Base-by-base conservation (phyloP, 2,797 vertebrate species). In the Atherinosoma microstoma region DNA sequence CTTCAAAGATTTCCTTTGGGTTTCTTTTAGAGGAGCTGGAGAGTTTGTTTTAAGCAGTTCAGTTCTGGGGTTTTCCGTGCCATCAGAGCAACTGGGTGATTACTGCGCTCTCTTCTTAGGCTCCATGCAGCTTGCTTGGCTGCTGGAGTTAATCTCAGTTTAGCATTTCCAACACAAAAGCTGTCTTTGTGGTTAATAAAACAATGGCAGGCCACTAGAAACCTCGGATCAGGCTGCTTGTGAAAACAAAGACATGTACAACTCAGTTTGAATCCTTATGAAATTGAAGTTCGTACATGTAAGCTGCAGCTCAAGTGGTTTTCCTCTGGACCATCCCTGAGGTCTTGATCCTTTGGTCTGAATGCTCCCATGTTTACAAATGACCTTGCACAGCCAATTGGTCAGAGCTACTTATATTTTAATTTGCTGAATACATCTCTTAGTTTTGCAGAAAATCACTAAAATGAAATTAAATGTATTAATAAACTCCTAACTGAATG, bases 121-220 rank as follows among this genome's bases (percentile, higher is more conserved):
- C 86, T 76, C 78, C 38, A 2, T 78, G 87, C 78, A 53, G 82
- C 78, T 74, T 51, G 74, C 57, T 79, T 32, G 77, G 74, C 85
- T 66, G 80, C 78, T 22, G 74, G 65, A 66, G 86, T 83, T 93
- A 92, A 94, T 93, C 93, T 90, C 80, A 89, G 87, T 94, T 94
- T 94, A 93, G 90, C 89, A 92, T 91, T 94, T 91, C 58, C 66
- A 60, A 79, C 80, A 94, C 90, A 94, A 94, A 92, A 83, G 79
- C 57, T 16, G 68, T 49, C 78, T 90, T 87, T 92, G 89, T 89
- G 82, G 83, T 84, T 70, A 38, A 59, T 81, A 63, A 80, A 82
- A 92, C 84, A 91, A 89, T 87, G 73, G 72, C 68, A 67, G 78
- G 79, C 75, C 79, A 67, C 59, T 53, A 36, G 79, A 88, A 83